A percentile compares a stretch with the other conserved stretches of the same genome.
Conservation (phyloP, 2,888 invertebrate genomes). For the Monoplex corrugatus region DNA sequence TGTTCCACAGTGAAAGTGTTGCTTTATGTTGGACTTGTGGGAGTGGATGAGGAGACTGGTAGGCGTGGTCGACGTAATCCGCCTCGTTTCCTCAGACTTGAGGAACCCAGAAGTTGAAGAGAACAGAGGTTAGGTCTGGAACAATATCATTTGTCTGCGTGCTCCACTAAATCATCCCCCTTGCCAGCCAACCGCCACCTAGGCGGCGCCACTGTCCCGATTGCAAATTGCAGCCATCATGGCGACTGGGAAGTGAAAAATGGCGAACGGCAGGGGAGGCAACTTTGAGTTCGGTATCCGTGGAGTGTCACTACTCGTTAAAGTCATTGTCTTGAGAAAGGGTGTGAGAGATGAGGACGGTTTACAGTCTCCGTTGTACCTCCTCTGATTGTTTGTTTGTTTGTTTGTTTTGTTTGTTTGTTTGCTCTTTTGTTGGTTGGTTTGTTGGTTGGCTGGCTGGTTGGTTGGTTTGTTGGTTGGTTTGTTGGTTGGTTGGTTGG, state of each 20-base stretch:
- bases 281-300: not conserved
- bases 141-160: constrained; percentile 42
- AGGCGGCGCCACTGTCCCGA: constrained; percentile 43
- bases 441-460: too few species aligned
- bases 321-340: not conserved
- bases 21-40: too few species aligned
- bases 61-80: too few species aligned
- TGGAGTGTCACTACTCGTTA: not conserved
- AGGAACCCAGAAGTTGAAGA: not conserved
- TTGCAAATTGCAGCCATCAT: constrained; percentile 48
- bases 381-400: too few species aligned
- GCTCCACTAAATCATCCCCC: constrained; percentile 27
- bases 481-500: not conserved
- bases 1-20: too few species aligned
- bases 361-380: not conserved
- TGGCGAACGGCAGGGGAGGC: not conserved
- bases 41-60: too few species aligned
- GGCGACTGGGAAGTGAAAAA: constrained; percentile 14
- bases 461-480: too few species aligned
- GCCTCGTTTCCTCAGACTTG: too few species aligned
- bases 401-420: too few species aligned
- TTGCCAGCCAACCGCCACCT: constrained; percentile 26
- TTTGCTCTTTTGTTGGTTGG: too few species aligned
- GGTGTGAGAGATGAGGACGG: not conserved
- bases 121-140: constrained; percentile 14